Conservation (phyloP, 64 coral and sea anemone genomes). For the Acropora tenuis region DNA sequence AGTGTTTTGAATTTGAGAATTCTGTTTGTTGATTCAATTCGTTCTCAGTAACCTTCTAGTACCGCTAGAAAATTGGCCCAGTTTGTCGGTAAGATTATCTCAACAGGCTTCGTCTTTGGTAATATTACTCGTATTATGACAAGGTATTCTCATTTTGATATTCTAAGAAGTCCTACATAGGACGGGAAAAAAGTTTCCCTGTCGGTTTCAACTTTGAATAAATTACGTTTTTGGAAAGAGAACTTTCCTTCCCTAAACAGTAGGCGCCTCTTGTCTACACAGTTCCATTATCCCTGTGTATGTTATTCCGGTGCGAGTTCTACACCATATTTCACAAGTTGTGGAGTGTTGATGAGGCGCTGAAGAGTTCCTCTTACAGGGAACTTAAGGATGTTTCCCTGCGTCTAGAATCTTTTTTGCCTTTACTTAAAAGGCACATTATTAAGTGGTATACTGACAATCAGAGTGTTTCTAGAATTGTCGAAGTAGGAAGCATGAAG, state of each 20-base stretch:
- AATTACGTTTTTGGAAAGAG: neutral
- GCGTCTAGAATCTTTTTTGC: neutral
- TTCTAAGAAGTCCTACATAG: neutral
- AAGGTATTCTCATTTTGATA: neutral
- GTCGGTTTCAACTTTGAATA: neutral
- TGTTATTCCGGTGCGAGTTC: constrained; percentile 5
- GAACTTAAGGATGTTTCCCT: neutral
- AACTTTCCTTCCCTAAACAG: neutral
- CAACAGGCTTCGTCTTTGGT: neutral
- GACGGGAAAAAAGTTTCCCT: constrained; percentile 4
- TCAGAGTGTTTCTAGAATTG: neutral
- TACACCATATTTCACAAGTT: neutral
- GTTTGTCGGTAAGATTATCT: constrained; percentile 8
- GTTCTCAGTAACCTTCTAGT: neutral
- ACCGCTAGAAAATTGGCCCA: neutral
- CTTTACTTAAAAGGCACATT: neutral
- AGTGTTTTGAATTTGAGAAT: too few species aligned
- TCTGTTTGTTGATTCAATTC: neutral
- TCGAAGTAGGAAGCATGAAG: neutral
- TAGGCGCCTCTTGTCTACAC: neutral
- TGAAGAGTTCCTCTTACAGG: neutral
- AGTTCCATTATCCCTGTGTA: neutral
- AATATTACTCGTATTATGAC: constrained; percentile 1
- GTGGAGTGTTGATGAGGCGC: neutral
- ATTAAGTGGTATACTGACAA: constrained; percentile 12